A percentile compares a stretch with the other conserved stretches of the same genome.
These are phyloP conservation scores for Malurus elegans DNA, from an alignment of 2,113 vertebrate species.

Conservation along the genomic window DNA sequence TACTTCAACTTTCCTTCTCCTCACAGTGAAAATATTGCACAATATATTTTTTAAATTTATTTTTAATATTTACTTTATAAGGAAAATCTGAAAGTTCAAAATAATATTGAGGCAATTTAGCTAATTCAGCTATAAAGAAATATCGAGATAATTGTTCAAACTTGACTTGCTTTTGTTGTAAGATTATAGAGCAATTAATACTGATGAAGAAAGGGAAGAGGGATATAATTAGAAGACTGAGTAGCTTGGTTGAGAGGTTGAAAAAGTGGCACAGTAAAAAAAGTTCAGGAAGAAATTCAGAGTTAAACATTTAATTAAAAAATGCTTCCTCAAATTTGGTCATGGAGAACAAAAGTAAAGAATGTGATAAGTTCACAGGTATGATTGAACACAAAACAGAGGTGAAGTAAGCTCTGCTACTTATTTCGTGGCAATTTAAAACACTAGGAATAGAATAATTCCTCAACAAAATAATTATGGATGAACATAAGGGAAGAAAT, in stretches of 20 bases:
- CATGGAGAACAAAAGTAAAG: background rate
- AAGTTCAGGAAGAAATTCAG: background rate
- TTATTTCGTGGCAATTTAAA: background rate
- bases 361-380: background rate
- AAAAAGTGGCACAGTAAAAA: background rate
- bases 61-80: background rate
- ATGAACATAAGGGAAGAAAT: background rate
- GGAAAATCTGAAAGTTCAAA: background rate
- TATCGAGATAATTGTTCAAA: background rate
- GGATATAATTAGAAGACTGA: background rate
- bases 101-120: background rate
- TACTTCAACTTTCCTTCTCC: background rate
- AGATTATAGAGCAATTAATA: background rate
- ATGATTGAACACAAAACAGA: background rate
- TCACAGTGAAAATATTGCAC: background rate
- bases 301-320: background rate
- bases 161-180: background rate
- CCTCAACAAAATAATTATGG: background rate
- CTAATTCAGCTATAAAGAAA: rapidly evolving
- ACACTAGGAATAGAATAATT: background rate
- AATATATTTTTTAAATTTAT: background rate
- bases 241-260: background rate
- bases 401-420: background rate
- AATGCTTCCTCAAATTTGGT: background rate
- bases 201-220: background rate